These are phyloP conservation scores for Coracopsis vasa DNA, from an alignment of 2,113 vertebrate genomes.

Conservation along the genomic window DNA sequence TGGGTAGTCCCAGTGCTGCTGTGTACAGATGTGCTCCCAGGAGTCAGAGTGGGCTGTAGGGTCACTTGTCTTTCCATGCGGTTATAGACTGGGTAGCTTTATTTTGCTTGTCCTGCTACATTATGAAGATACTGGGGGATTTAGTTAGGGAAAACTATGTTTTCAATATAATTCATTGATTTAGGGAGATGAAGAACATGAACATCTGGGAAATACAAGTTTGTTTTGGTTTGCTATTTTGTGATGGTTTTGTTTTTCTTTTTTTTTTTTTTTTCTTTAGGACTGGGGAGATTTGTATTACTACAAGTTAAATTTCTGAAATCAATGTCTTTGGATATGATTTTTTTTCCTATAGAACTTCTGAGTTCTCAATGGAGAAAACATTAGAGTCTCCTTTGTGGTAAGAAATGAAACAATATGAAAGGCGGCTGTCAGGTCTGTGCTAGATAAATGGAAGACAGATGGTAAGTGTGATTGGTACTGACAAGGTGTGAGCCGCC, in stretches of 20 bases:
- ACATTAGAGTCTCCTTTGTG: slow-evolving; percentile 56
- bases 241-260: background rate
- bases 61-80: background rate
- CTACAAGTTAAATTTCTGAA: background rate
- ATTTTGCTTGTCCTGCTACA: background rate
- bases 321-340: background rate
- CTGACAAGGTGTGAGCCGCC: slow-evolving; percentile 75
- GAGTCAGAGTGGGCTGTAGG: background rate
- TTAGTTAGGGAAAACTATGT: background rate
- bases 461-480: slow-evolving; percentile 74
- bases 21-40: accelerated
- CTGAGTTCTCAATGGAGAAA: slow-evolving; percentile 7
- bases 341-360: background rate
- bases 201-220: background rate
- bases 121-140: background rate
- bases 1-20: background rate
- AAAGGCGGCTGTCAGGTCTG: slow-evolving; percentile 63
- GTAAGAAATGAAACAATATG: slow-evolving; percentile 67
- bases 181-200: background rate
- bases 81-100: background rate
- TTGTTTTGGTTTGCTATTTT: background rate
- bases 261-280: background rate
- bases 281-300: background rate
- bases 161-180: background rate
- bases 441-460: slow-evolving; percentile 74